Conservation (phyloP, 1,140 invertebrate species). For the Telenomus remus region DNA sequence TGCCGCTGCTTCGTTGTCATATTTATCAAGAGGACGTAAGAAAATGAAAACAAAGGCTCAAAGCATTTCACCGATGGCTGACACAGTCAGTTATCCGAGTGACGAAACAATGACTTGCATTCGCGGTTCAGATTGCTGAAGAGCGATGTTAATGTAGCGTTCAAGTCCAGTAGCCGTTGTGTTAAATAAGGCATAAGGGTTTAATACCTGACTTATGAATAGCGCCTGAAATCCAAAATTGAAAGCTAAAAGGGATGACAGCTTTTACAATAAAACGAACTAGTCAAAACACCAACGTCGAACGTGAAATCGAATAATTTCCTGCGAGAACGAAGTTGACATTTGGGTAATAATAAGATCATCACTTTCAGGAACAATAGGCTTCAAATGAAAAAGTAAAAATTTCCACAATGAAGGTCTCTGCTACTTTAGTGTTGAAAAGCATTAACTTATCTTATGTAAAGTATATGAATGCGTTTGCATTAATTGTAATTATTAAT, state of each 20-base stretch:
- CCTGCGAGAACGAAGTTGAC: constrained; percentile 38
- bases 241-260: constrained; percentile 36
- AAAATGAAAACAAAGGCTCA: constrained; percentile 39
- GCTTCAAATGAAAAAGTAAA: neutral
- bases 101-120: constrained; percentile 42
- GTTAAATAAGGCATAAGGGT: constrained; percentile 51
- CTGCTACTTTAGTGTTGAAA: no score
- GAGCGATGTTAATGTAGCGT: constrained; percentile 42
- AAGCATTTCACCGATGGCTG: constrained; percentile 40
- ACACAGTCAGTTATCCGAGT: constrained; percentile 44
- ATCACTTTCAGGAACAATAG: constrained; percentile 24
- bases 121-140: constrained; percentile 38
- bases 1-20: constrained; percentile 13
- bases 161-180: constrained; percentile 45
- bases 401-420: no score
- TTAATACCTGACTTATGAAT: constrained; percentile 37
- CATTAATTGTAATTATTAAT: no score
- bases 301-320: constrained; percentile 56
- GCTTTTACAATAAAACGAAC: constrained; percentile 39
- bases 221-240: constrained; percentile 38
- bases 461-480: no score
- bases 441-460: no score
- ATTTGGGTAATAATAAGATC: constrained; percentile 44
- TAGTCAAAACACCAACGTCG: constrained; percentile 24
- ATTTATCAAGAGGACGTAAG: constrained; percentile 24